These are phyloP conservation scores for Okapia johnstoni DNA, from an alignment of 2,113 vertebrate species.

Conservation along the genomic window DNA sequence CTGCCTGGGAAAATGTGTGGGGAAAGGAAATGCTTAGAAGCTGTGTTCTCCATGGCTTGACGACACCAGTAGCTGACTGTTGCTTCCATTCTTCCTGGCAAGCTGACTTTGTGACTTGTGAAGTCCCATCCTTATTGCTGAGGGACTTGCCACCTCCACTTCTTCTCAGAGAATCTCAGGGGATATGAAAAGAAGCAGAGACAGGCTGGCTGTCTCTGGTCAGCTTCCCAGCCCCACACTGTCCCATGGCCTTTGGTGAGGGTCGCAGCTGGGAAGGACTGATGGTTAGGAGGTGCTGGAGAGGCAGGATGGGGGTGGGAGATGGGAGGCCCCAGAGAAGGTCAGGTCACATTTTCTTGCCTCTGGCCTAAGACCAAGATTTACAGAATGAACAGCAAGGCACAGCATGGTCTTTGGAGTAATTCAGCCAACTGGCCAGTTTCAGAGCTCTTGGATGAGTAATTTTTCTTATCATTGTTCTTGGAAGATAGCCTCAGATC, in stretches of 20 bases:
- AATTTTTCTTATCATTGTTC: neutral
- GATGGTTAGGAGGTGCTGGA: neutral
- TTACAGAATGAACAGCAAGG: neutral
- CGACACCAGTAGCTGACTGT: neutral
- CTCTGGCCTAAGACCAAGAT: neutral
- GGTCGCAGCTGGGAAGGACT: neutral
- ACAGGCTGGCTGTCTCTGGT: neutral
- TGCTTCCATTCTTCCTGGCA: conserved; percentile 20
- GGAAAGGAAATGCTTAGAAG: conserved; percentile 47
- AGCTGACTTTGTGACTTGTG: neutral
- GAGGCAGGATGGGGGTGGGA: neutral
- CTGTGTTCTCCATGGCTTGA: neutral
- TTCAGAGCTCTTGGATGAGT: neutral
- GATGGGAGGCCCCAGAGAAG: neutral
- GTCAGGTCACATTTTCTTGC: neutral
- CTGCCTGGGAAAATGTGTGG: neutral
- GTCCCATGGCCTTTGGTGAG: fast-evolving
- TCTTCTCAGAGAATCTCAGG: neutral
- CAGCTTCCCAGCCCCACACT: neutral
- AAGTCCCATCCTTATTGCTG: neutral
- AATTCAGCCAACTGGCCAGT: neutral
- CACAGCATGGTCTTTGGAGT: neutral
- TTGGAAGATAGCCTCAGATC: neutral
- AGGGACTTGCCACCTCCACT: neutral
- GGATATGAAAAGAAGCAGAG: neutral